phyloP scores from a whole-genome alignment of 2,797 vertebrate genomes.

The Melanotaenia maccullochi region DNA sequence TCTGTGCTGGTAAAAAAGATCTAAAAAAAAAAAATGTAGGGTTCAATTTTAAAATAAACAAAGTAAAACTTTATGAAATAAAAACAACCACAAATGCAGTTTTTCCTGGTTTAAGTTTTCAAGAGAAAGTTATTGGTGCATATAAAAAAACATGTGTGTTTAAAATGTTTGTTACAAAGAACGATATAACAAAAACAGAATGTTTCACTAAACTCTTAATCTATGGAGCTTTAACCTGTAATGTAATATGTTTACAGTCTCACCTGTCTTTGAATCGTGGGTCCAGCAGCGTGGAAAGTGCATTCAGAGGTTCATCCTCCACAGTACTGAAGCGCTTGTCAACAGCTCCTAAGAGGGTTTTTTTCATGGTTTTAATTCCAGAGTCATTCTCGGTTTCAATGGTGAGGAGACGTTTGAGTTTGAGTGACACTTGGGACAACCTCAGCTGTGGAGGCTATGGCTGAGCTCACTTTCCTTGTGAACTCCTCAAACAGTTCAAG shows the following conservation, averaged over 20 bases:
- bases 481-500: constrained; percentile 2
- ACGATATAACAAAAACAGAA: not conserved
- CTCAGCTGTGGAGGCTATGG: not conserved
- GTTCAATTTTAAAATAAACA: not conserved
- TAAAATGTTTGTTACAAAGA: not conserved
- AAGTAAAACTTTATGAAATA: not conserved
- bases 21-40: not conserved
- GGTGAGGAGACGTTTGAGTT: not conserved
- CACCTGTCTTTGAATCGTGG: not conserved
- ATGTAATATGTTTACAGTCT: not conserved
- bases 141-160: no score
- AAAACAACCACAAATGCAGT: not conserved
- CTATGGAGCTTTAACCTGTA: not conserved
- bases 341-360: not conserved
- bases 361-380: constrained; percentile 2
- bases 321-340: not conserved
- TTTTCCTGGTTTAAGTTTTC: not conserved
- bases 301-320: not conserved
- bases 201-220: not conserved
- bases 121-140: not conserved
- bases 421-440: not conserved
- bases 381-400: not conserved
- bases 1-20: not conserved
- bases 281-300: not conserved
- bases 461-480: constrained; percentile 1